Evolutionary conservation across 2,888 invertebrate species (phyloP).

Genomic region (Lymantria dispar): DNA sequence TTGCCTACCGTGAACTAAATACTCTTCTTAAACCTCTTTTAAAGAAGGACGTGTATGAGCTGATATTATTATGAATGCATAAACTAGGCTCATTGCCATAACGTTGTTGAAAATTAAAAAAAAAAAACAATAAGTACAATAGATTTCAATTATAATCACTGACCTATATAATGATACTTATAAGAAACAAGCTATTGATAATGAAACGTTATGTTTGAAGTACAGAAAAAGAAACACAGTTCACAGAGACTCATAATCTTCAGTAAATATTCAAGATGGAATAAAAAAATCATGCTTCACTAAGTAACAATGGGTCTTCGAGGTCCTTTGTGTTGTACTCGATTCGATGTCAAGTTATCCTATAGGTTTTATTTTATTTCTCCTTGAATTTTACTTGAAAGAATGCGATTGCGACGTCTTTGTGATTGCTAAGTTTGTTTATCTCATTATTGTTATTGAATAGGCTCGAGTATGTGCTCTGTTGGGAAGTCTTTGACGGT

Average conservation of each 20-base stretch:
- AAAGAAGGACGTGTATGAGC: too few species aligned
- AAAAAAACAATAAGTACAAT: too few species aligned
- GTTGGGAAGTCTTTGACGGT: not conserved
- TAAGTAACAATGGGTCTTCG: conserved; percentile 28
- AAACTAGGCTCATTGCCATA: too few species aligned
- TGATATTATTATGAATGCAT: too few species aligned
- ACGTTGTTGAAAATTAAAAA: too few species aligned
- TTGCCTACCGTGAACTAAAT: too few species aligned
- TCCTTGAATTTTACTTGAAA: conserved; percentile 20
- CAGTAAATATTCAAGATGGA: conserved; percentile 29
- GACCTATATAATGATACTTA: too few species aligned
- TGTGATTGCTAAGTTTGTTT: conserved; percentile 10
- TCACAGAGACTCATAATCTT: conserved; percentile 24
- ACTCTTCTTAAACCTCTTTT: too few species aligned
- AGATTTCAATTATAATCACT: too few species aligned
- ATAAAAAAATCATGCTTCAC: conserved; percentile 28
- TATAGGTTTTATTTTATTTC: conserved; percentile 23
- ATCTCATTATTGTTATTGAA: not conserved
- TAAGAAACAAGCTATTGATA: not conserved
- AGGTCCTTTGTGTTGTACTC: conserved; percentile 23
- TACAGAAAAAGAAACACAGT: conserved; percentile 14
- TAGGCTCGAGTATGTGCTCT: not conserved
- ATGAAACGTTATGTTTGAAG: conserved; percentile 10
- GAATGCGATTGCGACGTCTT: conserved; percentile 10
- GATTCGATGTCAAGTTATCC: conserved; percentile 25